Percentiles rank a stretch among this genome's conserved stretches.
Evolutionary conservation across 1,140 invertebrate species (phyloP).

Genomic region (Euwallacea fornicatus): DNA sequence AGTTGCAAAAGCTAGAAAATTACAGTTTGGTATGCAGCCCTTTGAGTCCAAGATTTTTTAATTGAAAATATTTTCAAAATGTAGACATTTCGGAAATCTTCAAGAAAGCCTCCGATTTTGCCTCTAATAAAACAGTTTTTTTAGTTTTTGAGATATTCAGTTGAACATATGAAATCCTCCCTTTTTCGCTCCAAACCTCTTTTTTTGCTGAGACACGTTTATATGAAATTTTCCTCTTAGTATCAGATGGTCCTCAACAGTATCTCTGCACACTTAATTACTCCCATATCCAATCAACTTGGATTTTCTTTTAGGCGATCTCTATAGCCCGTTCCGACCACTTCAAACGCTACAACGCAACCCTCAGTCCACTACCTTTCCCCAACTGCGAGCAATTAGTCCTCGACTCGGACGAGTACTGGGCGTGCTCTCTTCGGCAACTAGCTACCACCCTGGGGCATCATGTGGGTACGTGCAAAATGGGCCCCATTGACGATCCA

Average conservation of each 20-base stretch:
- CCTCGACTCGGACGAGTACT: constrained; percentile 57
- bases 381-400: constrained; percentile 54
- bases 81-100: too few relatives aligned
- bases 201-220: neutral
- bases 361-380: constrained; percentile 51
- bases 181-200: too few relatives aligned
- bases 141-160: too few relatives aligned
- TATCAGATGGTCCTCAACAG: neutral
- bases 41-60: too few relatives aligned
- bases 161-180: too few relatives aligned
- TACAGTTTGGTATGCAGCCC: too few relatives aligned
- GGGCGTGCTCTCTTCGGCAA: constrained; percentile 50
- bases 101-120: too few relatives aligned
- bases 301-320: constrained; percentile 43
- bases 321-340: constrained; percentile 38
- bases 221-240: neutral
- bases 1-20: too few relatives aligned
- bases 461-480: constrained; percentile 63
- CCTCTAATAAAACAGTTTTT: too few relatives aligned
- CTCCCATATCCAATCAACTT: too few relatives aligned
- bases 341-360: constrained; percentile 43
- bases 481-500: constrained; percentile 62
- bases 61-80: too few relatives aligned
- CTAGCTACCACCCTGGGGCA: constrained; percentile 57
- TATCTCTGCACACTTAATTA: neutral